Percentiles rank a stretch among this genome's conserved stretches.
phyloP scores from a whole-genome alignment of 2,797 vertebrate genomes.

The Neostethus bicornis region DNA sequence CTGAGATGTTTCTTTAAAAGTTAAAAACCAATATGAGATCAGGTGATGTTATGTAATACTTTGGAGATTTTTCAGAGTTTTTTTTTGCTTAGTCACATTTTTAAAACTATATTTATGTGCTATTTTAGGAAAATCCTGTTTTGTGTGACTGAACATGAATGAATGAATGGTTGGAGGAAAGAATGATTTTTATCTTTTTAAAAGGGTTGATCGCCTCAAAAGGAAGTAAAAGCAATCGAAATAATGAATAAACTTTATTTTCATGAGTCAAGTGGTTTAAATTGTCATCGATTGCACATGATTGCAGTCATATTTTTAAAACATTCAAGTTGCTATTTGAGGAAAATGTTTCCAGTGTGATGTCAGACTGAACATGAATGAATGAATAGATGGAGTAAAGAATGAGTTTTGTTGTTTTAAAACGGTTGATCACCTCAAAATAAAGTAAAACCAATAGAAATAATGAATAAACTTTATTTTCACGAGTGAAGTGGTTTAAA shows the following conservation, averaged over 20 bases:
- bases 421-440: no score
- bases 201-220: no score
- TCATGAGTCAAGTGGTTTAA: constrained; percentile 24
- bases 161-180: constrained; percentile 36
- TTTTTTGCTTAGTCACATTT: not conserved
- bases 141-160: constrained; percentile 51
- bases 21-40: constrained; percentile 38
- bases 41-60: constrained; percentile 16
- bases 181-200: no score
- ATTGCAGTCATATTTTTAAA: not conserved
- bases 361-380: constrained; percentile 53
- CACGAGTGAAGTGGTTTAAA: constrained; percentile 26
- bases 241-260: constrained; percentile 23
- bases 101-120: not conserved
- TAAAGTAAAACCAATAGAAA: constrained; percentile 29
- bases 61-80: not conserved
- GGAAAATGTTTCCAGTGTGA: constrained; percentile 23
- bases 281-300: no score
- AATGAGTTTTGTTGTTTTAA: no score
- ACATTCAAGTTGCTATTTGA: constrained; percentile 6
- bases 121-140: constrained; percentile 20
- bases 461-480: constrained; percentile 22
- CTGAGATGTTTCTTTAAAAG: constrained; percentile 28
- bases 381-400: constrained; percentile 31
- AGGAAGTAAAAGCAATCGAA: constrained; percentile 30